A percentile compares a stretch with the other conserved stretches of the same genome.
Evolutionary conservation across 2,113 vertebrate genomes (phyloP).

Genomic region (Suncus etruscus): DNA sequence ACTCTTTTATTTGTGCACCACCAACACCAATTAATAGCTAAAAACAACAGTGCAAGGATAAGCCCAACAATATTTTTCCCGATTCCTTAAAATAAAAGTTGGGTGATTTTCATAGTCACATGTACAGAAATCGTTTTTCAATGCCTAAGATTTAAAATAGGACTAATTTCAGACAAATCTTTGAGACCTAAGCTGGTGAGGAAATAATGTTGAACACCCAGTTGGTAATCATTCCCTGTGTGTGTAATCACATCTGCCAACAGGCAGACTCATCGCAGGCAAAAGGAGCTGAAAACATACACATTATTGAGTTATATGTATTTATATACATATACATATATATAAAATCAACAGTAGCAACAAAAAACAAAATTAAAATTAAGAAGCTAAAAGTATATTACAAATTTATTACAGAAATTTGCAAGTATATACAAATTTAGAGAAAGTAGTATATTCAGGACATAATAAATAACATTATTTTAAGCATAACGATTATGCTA

Average conservation of each 20-base stretch:
- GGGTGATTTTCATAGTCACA: background rate
- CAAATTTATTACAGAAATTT: background rate
- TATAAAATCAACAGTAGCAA: slow-evolving; percentile 28
- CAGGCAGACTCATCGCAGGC: background rate
- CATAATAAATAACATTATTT: slow-evolving; percentile 8
- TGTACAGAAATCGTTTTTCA: background rate
- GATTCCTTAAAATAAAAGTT: slow-evolving; percentile 44
- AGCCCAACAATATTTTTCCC: slow-evolving; percentile 21
- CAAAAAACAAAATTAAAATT: background rate
- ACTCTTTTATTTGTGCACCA: background rate
- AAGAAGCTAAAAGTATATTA: slow-evolving; percentile 23
- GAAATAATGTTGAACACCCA: slow-evolving; percentile 5
- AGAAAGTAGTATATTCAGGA: slow-evolving; percentile 14
- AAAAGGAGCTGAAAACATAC: slow-evolving; percentile 27
- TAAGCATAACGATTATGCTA: background rate
- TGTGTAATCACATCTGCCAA: slow-evolving; percentile 19
- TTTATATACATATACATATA: no score
- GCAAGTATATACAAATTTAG: background rate
- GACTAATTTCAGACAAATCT: slow-evolving; percentile 43
- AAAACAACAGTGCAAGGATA: slow-evolving; percentile 26
- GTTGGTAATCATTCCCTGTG: background rate
- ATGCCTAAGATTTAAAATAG: slow-evolving; percentile 20
- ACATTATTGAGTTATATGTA: background rate
- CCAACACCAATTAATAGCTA: background rate
- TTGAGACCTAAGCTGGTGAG: slow-evolving; percentile 6